A percentile compares a stretch with the other conserved stretches of the same genome.
Evolutionary conservation across 1,140 invertebrate species (phyloP).

Genomic region (Solen grandis): DNA sequence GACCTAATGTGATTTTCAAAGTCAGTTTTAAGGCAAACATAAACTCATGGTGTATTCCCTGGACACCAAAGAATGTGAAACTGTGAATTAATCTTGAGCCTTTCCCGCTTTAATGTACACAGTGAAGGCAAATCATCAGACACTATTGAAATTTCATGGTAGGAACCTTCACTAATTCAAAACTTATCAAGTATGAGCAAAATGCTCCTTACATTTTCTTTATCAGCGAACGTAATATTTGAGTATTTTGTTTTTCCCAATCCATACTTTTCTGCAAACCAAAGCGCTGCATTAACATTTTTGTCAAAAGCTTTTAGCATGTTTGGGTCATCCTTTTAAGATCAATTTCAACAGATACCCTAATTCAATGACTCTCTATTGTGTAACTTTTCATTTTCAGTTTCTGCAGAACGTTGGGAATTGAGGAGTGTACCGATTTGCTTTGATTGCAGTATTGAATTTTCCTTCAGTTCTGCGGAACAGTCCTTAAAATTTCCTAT

Average conservation of each 20-base stretch:
- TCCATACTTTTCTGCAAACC: neutral
- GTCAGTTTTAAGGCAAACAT: neutral
- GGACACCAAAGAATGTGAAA: neutral
- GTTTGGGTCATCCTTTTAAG: neutral
- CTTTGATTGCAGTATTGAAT: neutral
- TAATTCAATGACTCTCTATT: neutral
- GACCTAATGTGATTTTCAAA: neutral
- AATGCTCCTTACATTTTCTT: neutral
- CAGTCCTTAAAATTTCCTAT: neutral
- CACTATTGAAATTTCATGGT: neutral
- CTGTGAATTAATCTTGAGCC: neutral
- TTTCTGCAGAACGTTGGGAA: neutral
- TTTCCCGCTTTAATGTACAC: neutral
- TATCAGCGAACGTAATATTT: neutral
- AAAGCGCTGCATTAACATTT: neutral
- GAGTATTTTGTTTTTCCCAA: neutral
- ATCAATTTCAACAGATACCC: neutral
- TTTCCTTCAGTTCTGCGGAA: neutral
- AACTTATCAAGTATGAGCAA: conserved; percentile 19
- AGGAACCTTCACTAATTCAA: conserved; percentile 1
- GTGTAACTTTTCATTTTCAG: neutral
- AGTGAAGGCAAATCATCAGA: neutral
- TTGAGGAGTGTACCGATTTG: neutral
- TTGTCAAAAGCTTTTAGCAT: neutral
- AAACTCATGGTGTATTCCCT: neutral